Percentiles rank a stretch among this genome's conserved stretches.
phyloP scores from a whole-genome alignment of 2,113 vertebrate genomes.

The Rhabdomys dilectus region DNA sequence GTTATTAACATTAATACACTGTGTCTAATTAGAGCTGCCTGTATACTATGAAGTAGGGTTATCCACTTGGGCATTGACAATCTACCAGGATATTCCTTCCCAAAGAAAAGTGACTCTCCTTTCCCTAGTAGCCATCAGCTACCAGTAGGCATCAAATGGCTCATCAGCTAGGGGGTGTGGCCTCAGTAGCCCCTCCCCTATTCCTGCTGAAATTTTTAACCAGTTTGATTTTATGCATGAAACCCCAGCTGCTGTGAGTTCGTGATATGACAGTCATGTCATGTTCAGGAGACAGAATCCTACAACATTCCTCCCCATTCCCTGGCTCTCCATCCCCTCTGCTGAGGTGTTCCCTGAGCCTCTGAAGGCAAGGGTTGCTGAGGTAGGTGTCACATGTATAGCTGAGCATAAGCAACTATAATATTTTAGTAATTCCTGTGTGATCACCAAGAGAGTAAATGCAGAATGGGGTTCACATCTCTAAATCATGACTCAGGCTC shows the following conservation, averaged over 20 bases:
- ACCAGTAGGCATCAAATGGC: neutral
- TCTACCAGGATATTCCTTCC: neutral
- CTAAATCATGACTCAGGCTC: neutral
- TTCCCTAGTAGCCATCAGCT: neutral
- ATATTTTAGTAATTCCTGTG: neutral
- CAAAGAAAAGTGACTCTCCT: neutral
- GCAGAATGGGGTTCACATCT: neutral
- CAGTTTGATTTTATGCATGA: neutral
- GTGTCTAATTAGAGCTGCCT: neutral
- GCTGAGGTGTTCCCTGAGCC: neutral
- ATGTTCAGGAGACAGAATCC: neutral
- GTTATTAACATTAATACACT: neutral
- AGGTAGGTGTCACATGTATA: neutral
- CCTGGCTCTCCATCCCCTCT: neutral
- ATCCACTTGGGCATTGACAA: neutral
- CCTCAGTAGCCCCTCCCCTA: neutral
- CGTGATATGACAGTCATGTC: neutral
- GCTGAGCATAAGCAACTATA: neutral
- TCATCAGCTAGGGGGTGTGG: neutral
- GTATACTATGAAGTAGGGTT: neutral
- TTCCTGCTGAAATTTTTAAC: neutral
- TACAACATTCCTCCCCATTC: neutral
- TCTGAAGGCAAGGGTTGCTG: neutral
- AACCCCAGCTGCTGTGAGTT: neutral
- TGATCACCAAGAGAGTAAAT: neutral